Percentiles rank a stretch among this genome's conserved stretches.
Evolutionary conservation across 2,888 invertebrate species (phyloP).

Genomic region (Dascillus cervinus): DNA sequence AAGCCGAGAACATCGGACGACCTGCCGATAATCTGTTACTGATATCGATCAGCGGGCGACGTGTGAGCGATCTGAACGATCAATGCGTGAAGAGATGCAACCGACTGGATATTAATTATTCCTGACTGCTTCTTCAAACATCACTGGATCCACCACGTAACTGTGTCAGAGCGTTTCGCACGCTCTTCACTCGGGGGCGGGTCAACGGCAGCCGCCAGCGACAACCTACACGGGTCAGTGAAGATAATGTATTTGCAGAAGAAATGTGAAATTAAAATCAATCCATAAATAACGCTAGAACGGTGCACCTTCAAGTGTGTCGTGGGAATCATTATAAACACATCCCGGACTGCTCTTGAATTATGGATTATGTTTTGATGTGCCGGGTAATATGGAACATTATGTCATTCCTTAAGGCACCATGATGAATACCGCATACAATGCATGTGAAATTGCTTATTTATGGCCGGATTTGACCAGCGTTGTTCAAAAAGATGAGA

Average conservation of each 20-base stretch:
- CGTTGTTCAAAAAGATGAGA: too few species aligned
- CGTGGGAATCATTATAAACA: conserved; percentile 29
- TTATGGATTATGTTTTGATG: conserved; percentile 34
- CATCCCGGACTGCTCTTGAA: conserved; percentile 27
- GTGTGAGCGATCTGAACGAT: conserved; percentile 17
- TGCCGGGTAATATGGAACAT: conserved; percentile 34
- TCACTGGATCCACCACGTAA: too few species aligned
- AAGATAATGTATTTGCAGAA: conserved; percentile 2
- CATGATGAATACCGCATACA: conserved; percentile 28
- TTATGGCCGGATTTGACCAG: too few species aligned
- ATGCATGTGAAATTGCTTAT: conserved; percentile 27
- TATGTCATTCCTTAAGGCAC: conserved; percentile 30
- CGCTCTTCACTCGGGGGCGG: conserved; percentile 16
- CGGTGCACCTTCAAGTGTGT: conserved; percentile 20
- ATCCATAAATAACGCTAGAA: conserved; percentile 13
- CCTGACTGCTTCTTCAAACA: too few species aligned
- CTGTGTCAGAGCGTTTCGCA: conserved; percentile 9
- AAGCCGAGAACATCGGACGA: conserved; percentile 22
- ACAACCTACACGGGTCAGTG: conserved; percentile 5
- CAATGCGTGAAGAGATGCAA: conserved; percentile 9
- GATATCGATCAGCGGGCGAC: conserved; percentile 23
- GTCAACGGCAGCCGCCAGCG: conserved; percentile 16
- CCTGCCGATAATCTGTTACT: conserved; percentile 24
- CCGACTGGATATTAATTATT: conserved; percentile 8
- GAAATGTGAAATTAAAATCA: conserved; percentile 11